phyloP scores from a whole-genome alignment of 2,888 invertebrate species.

The Odontocerum albicorne region DNA sequence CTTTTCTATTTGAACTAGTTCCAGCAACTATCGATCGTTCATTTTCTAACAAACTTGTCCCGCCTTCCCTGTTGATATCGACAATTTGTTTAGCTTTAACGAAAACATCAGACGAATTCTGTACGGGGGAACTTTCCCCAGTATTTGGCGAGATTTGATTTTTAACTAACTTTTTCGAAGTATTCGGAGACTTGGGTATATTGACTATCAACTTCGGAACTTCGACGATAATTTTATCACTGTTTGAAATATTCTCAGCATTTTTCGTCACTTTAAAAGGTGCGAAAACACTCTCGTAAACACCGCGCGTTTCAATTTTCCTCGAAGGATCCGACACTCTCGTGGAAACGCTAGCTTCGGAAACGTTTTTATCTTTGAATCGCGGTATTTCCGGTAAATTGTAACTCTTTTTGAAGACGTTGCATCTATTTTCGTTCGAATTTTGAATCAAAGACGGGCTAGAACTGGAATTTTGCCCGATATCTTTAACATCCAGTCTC shows the following conservation, averaged over 20 bases:
- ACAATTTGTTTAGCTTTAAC: background rate
- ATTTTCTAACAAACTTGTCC: too few relatives aligned
- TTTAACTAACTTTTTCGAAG: too few relatives aligned
- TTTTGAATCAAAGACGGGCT: background rate
- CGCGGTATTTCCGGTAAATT: background rate
- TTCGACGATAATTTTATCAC: slow-evolving; percentile 1
- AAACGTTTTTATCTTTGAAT: background rate
- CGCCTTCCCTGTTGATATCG: too few relatives aligned
- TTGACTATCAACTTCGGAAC: slow-evolving; percentile 8
- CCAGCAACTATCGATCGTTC: too few relatives aligned
- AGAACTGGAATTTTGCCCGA: slow-evolving; percentile 3
- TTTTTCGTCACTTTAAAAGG: slow-evolving; percentile 21
- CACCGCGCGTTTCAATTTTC: slow-evolving; percentile 3
- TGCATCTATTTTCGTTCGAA: too few relatives aligned
- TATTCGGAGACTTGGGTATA: background rate
- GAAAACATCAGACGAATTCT: background rate
- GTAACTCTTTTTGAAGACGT: too few relatives aligned
- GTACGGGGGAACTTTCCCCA: too few relatives aligned
- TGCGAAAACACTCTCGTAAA: slow-evolving; percentile 34
- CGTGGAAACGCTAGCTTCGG: too few relatives aligned
- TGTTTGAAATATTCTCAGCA: background rate
- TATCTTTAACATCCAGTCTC: background rate
- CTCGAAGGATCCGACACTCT: background rate
- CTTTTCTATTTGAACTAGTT: too few relatives aligned
- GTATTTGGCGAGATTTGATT: too few relatives aligned